Evolutionary conservation across 1,140 invertebrate species (phyloP).

Genomic region (Arctopsyche grandis): DNA sequence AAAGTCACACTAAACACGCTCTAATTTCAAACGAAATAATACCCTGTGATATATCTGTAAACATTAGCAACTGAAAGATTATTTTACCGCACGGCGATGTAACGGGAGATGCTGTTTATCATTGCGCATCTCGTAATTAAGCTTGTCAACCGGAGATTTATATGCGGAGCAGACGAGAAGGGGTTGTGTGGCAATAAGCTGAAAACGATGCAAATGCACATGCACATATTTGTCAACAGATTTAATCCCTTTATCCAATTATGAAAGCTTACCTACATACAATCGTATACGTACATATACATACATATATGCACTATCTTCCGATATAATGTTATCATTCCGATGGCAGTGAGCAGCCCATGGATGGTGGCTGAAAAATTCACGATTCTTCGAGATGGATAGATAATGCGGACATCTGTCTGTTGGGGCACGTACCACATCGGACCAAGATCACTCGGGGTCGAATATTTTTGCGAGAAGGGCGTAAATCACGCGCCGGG

Average conservation of each 20-base stretch:
- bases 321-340: no score
- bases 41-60: slow-evolving; percentile 12
- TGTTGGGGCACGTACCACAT: slow-evolving; percentile 29
- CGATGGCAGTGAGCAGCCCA: no score
- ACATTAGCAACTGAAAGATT: slow-evolving; percentile 27
- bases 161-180: not conserved
- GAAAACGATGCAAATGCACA: slow-evolving; percentile 12
- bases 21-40: slow-evolving; percentile 1
- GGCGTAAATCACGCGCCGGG: slow-evolving; percentile 37
- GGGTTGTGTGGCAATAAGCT: not conserved
- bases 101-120: slow-evolving; percentile 40
- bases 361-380: no score
- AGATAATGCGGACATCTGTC: slow-evolving; percentile 38
- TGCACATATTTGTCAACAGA: not conserved
- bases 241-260: slow-evolving; percentile 28
- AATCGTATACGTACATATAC: not conserved
- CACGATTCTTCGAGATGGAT: not conserved
- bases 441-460: not conserved
- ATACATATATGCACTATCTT: no score
- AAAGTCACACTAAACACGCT: not conserved
- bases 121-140: slow-evolving; percentile 41
- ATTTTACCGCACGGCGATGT: slow-evolving; percentile 37
- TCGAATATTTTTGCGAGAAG: not conserved
- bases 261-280: not conserved
- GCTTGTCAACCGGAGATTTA: slow-evolving; percentile 39